Conservation (phyloP, 2,888 invertebrate genomes). For the Sisyra terminalis region DNA sequence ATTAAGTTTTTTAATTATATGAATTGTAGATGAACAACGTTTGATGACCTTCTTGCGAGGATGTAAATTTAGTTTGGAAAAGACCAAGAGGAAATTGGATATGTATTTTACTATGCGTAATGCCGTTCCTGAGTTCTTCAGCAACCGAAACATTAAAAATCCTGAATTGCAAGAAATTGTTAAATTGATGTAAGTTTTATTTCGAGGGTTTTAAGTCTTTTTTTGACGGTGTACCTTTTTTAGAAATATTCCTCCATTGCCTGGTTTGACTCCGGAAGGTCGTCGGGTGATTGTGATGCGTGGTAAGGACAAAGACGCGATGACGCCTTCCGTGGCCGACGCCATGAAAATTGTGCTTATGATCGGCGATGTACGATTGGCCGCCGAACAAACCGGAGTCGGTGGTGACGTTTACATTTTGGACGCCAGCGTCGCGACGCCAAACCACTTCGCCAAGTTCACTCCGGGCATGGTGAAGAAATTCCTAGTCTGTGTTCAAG, state of each 20-base stretch:
- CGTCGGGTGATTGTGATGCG: slow-evolving; percentile 62
- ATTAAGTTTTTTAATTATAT: slow-evolving; percentile 8
- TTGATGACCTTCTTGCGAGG: slow-evolving; percentile 70
- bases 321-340: slow-evolving; percentile 55
- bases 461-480: slow-evolving; percentile 70
- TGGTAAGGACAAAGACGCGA: slow-evolving; percentile 47
- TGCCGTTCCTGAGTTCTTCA: slow-evolving; percentile 69
- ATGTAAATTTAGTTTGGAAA: slow-evolving; percentile 74
- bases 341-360: slow-evolving; percentile 69
- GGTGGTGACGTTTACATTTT: slow-evolving; percentile 72
- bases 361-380: slow-evolving; percentile 67
- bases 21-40: slow-evolving; percentile 50
- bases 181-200: slow-evolving; percentile 44
- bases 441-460: slow-evolving; percentile 69
- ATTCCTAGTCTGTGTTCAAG: slow-evolving; percentile 53
- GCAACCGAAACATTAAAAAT: slow-evolving; percentile 53
- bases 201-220: neutral
- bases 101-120: slow-evolving; percentile 79
- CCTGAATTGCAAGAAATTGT: slow-evolving; percentile 56
- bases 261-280: slow-evolving; percentile 66
- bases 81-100: slow-evolving; percentile 69
- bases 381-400: slow-evolving; percentile 62
- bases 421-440: slow-evolving; percentile 63
- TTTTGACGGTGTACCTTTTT: neutral
- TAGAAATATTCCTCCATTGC: slow-evolving; percentile 64